Conservation (phyloP, 1,140 invertebrate species). For the Drosophila simulans region DNA sequence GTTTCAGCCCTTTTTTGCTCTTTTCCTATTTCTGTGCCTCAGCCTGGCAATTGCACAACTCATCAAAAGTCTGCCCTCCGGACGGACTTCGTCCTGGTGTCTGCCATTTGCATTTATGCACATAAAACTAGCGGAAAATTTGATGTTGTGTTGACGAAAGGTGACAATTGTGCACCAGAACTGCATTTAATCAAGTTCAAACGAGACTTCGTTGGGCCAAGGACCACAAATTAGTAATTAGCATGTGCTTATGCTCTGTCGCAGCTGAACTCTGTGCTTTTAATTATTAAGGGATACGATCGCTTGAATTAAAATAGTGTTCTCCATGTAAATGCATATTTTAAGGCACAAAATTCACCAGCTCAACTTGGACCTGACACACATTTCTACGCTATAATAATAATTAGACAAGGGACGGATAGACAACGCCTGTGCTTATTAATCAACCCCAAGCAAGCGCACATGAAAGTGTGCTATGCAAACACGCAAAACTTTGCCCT, state of each 20-base stretch:
- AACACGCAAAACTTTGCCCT: slow-evolving; percentile 65
- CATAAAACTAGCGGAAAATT: slow-evolving; percentile 79
- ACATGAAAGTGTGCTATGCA: slow-evolving; percentile 43
- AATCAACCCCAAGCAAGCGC: slow-evolving; percentile 51
- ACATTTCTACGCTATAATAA: slow-evolving; percentile 59
- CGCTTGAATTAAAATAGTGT: neutral
- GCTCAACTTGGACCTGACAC: slow-evolving; percentile 15
- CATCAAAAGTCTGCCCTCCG: slow-evolving; percentile 69
- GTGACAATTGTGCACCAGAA: slow-evolving; percentile 66
- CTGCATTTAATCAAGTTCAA: slow-evolving; percentile 44
- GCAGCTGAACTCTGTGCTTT: slow-evolving; percentile 34
- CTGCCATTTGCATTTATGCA: slow-evolving; percentile 77
- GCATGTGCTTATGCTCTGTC: slow-evolving; percentile 45
- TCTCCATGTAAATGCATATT: slow-evolving; percentile 57
- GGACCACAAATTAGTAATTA: slow-evolving; percentile 61
- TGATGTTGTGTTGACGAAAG: slow-evolving; percentile 69
- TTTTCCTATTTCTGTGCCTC: slow-evolving; percentile 23
- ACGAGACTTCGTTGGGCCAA: slow-evolving; percentile 11
- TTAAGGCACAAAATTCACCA: slow-evolving; percentile 29
- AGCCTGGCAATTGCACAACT: slow-evolving; percentile 68
- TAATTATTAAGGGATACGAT: slow-evolving; percentile 16
- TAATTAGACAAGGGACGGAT: slow-evolving; percentile 41
- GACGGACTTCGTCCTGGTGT: slow-evolving; percentile 4
- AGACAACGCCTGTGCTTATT: slow-evolving; percentile 52
- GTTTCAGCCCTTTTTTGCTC: slow-evolving; percentile 27